Conservation (phyloP, 92 coral and sea anemone species). For the Actinernus sp. region DNA sequence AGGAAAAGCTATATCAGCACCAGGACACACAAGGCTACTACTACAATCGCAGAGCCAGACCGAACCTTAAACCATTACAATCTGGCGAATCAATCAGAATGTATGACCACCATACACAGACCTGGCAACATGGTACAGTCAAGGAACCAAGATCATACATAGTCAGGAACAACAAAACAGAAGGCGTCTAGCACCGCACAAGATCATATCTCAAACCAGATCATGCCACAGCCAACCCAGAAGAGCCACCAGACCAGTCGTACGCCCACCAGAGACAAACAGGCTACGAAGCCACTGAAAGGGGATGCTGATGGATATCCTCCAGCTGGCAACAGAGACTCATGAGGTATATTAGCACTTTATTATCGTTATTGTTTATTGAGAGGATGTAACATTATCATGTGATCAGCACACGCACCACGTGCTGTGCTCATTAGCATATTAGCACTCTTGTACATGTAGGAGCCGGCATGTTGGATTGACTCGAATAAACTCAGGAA, state of each 20-base stretch:
- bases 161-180: constrained; percentile 40
- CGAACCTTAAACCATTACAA: constrained; percentile 12
- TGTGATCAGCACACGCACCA: no score
- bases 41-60: constrained; percentile 54
- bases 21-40: constrained; percentile 31
- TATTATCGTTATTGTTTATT: no score
- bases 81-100: constrained; percentile 33
- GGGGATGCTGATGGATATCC: no score
- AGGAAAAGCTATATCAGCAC: constrained; percentile 35
- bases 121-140: constrained; percentile 38
- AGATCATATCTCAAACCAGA: constrained; percentile 41
- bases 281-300: no score
- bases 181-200: constrained; percentile 52
- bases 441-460: no score
- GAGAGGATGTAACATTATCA: no score
- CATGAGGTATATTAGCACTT: no score
- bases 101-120: constrained; percentile 47
- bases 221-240: constrained; percentile 11
- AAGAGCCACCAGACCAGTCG: not conserved
- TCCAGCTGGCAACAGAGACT: no score
- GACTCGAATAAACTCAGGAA: no score
- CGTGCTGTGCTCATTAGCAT: no score
- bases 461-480: no score
- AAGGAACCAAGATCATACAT: constrained; percentile 66
- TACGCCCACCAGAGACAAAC: not conserved